A percentile compares a stretch with the other conserved stretches of the same genome.
Evolutionary conservation across 2,888 invertebrate species (phyloP).

Genomic region (Apamea anceps): DNA sequence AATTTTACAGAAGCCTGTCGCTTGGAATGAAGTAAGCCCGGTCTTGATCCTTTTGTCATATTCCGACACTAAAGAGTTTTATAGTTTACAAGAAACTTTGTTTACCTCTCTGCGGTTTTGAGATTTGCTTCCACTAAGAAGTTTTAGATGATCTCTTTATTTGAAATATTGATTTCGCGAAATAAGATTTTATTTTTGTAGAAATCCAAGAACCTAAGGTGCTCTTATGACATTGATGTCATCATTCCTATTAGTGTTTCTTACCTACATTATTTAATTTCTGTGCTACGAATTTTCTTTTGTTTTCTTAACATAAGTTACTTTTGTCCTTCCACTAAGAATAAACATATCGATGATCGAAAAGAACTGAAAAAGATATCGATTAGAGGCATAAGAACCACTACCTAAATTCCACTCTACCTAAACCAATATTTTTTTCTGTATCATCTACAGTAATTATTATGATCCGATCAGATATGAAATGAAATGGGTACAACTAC

Average conservation of each 20-base stretch:
- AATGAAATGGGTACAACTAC: conserved; percentile 68
- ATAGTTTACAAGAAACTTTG: conserved; percentile 31
- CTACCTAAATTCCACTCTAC: conserved; percentile 35
- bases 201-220: not conserved
- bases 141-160: not conserved
- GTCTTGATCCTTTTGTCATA: conserved; percentile 52
- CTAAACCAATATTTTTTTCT: conserved; percentile 39
- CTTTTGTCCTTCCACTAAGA: not conserved
- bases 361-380: not conserved
- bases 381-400: conserved; percentile 8
- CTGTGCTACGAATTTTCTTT: not conserved
- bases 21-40: conserved; percentile 45
- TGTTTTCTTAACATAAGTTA: not conserved
- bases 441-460: conserved; percentile 63
- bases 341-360: too few species aligned
- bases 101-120: conserved; percentile 38
- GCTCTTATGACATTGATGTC: not conserved
- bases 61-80: conserved; percentile 40
- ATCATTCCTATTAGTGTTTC: not conserved
- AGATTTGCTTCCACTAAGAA: conserved; percentile 19
- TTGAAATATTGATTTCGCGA: not conserved
- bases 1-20: conserved; percentile 60
- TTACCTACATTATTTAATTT: not conserved
- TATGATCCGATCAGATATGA: conserved; percentile 75
- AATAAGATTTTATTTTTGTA: conserved; percentile 1